phyloP scores from a whole-genome alignment of 2,888 invertebrate genomes.

The Nebria salina region DNA sequence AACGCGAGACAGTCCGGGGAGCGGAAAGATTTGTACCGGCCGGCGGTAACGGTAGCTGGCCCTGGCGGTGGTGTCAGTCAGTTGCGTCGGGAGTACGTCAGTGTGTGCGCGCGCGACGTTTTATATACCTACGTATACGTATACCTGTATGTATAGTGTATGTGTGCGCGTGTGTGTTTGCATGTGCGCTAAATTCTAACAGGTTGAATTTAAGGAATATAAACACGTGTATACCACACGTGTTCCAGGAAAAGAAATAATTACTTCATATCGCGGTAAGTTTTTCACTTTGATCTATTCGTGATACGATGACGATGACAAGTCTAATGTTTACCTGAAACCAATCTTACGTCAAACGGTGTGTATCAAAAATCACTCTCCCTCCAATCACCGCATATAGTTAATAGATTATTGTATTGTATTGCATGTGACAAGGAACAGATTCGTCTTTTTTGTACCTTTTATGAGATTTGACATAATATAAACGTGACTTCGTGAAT shows the following conservation, averaged over 20 bases:
- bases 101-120: not conserved
- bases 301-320: not conserved
- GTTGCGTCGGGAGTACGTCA: slow-evolving; percentile 9
- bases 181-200: slow-evolving; percentile 15
- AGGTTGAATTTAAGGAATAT: slow-evolving; percentile 21
- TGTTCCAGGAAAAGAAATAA: not conserved
- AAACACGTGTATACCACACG: slow-evolving; percentile 22
- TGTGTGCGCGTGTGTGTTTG: not conserved
- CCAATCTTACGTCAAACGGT: too few species aligned
- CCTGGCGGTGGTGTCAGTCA: slow-evolving; percentile 10
- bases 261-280: not conserved
- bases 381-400: too few species aligned
- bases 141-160: not conserved
- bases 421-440: too few species aligned
- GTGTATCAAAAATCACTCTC: too few species aligned
- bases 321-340: not conserved
- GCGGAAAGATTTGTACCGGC: not conserved
- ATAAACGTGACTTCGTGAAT: too few species aligned
- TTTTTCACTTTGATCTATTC: not conserved
- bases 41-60: slow-evolving; percentile 5
- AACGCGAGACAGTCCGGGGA: not conserved
- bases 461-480: too few species aligned
- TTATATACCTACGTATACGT: not conserved
- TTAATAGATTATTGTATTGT: too few species aligned
- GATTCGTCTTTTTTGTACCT: too few species aligned